These are phyloP conservation scores for Helostoma temminkii DNA, from an alignment of 2,797 vertebrate species.

Conservation along the genomic window DNA sequence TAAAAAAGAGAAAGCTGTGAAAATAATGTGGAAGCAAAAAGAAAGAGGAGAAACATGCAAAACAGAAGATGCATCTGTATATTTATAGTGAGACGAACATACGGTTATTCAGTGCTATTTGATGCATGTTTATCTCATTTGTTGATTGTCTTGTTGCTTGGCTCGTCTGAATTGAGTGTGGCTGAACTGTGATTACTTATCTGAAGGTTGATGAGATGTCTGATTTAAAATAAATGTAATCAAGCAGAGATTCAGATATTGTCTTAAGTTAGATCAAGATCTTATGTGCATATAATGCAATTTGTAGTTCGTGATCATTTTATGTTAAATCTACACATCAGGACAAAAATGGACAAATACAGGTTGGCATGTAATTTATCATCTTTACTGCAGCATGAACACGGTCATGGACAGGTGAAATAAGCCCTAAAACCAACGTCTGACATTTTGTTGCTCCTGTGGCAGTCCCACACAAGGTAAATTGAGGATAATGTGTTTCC, in stretches of 20 bases:
- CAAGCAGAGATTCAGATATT: neutral
- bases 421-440: neutral
- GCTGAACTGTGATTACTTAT: neutral
- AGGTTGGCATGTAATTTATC: no score
- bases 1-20: no score
- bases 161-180: neutral
- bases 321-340: neutral
- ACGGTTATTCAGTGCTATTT: no score
- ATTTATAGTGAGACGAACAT: constrained; percentile 5
- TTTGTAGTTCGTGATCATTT: no score
- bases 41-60: no score
- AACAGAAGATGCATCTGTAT: no score
- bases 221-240: neutral
- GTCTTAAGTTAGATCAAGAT: neutral
- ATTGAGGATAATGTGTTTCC: neutral
- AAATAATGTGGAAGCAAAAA: no score
- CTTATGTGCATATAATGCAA: neutral
- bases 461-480: neutral
- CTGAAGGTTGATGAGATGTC: neutral
- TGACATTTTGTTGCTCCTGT: no score
- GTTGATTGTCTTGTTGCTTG: neutral
- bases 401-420: neutral
- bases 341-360: no score
- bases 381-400: no score
- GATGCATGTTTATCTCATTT: no score